phyloP scores from a whole-genome alignment of 2,797 vertebrate genomes.

The Microchirus variegatus region DNA sequence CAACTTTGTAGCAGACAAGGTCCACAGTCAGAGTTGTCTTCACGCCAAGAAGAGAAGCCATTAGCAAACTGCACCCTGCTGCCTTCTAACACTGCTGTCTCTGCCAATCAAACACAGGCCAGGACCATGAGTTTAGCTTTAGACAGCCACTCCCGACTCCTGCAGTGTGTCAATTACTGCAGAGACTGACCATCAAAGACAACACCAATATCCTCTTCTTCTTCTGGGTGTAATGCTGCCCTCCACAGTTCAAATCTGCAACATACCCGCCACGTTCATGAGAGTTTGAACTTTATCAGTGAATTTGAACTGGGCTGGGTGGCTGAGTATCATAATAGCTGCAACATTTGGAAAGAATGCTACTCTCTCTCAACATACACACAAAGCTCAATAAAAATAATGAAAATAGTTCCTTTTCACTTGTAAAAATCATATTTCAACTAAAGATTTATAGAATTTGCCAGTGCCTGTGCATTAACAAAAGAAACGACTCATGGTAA shows the following conservation, averaged over 20 bases:
- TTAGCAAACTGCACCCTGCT: constrained; percentile 55
- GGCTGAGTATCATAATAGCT: too few relatives aligned
- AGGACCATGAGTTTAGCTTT: constrained; percentile 62
- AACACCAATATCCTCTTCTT: background rate
- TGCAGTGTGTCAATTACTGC: constrained; percentile 16
- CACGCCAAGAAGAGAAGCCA: constrained; percentile 45
- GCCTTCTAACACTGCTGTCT: constrained; percentile 34
- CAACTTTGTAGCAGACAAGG: constrained; percentile 39
- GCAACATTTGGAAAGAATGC: too few relatives aligned
- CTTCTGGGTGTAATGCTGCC: too few relatives aligned
- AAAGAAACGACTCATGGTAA: background rate
- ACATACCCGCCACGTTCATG: too few relatives aligned
- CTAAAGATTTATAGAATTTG: background rate
- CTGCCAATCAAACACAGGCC: constrained; percentile 43
- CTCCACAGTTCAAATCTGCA: too few relatives aligned
- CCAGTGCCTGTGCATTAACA: background rate
- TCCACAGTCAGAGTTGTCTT: constrained; percentile 58
- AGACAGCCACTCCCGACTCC: constrained; percentile 27
- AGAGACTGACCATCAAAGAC: constrained; percentile 18
- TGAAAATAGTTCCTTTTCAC: too few relatives aligned
- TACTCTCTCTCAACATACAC: too few relatives aligned
- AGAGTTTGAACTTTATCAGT: too few relatives aligned
- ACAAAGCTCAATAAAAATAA: too few relatives aligned
- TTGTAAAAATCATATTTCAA: too few relatives aligned
- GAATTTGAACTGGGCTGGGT: too few relatives aligned